Base-by-base conservation (phyloP, 2,888 invertebrate species). In the Spatulosminthurus flaviceps region DNA sequence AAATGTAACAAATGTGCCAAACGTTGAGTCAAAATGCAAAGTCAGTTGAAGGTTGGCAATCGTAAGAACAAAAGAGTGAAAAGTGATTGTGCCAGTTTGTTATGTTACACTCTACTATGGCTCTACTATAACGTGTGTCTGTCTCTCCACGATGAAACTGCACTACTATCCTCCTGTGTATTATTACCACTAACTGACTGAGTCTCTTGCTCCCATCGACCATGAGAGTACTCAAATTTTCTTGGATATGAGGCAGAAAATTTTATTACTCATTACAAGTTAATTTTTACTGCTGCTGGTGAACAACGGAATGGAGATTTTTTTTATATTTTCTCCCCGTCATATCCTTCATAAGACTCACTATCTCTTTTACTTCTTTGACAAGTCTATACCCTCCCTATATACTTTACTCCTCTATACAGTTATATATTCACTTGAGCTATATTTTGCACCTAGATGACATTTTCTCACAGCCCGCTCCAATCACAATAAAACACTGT, bases 181-280 rank as follows among this genome's bases (percentile, higher is more conserved):
- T n/a, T n/a, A n/a, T n/a, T n/a, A n/a, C n/a, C n/a, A n/a, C n/a
- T n/a, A n/a, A n/a, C n/a, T 2, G 51, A 51, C 5, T 51, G 51
- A 51, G 51, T 51, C 9, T 51, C 1, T 13, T 13, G 51, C 51
- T 51, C 51, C 51, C 9, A 51, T 19, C 51, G 51, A 51, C 51
- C 51, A 51, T 51, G 51, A 51, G n/a, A n/a, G 51, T 19, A 51
- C 51, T 51, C 51, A 51, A 51, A 51, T 51, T n/a, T n/a, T 51
- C 51, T 51, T 51, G 51, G 51, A 51, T 51, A 51, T 51, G 51
- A 51, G 51, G 51, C 51, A 51, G 51, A 51, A 51, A 51, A 51
- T 67, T 83, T 82, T 75, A 81, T 78, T 74, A 74, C 74, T 61
- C 61, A 60, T 73, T 73, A 29, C 73, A 61, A 61, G 74, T 74